Evolutionary conservation across 2,797 vertebrate species (phyloP).

Genomic region (Mastacembelus armatus): DNA sequence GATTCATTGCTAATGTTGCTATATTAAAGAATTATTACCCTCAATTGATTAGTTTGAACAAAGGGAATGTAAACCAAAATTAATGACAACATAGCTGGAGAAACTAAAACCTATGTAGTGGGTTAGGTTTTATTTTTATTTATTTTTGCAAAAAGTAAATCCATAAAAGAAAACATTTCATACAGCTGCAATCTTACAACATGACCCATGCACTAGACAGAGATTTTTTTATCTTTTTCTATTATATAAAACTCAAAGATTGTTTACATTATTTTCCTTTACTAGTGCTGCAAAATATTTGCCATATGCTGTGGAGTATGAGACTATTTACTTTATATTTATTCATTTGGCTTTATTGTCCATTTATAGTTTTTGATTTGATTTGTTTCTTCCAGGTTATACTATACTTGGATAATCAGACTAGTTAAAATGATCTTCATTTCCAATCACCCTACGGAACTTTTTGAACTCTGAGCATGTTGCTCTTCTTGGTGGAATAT

Average conservation of each 20-base stretch:
- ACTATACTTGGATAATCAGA: too few relatives aligned
- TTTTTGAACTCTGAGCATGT: too few relatives aligned
- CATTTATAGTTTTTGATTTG: neutral
- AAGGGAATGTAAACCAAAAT: neutral
- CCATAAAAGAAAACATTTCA: neutral
- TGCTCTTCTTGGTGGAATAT: too few relatives aligned
- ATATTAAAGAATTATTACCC: neutral
- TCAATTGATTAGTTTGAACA: too few relatives aligned
- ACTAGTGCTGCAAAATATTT: too few relatives aligned
- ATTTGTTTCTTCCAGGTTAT: too few relatives aligned
- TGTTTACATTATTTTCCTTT: too few relatives aligned
- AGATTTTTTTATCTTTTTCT: neutral
- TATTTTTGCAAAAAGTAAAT: neutral
- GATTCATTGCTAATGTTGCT: neutral
- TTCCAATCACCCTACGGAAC: too few relatives aligned
- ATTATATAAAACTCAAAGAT: neutral
- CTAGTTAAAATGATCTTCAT: neutral
- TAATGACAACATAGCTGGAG: neutral
- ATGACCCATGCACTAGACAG: neutral
- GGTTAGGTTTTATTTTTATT: neutral
- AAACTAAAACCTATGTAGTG: neutral
- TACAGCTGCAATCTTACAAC: neutral
- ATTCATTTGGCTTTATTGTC: neutral
- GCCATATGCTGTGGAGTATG: too few relatives aligned
- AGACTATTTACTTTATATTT: neutral